phyloP scores from a whole-genome alignment of 2,888 invertebrate genomes.

The Lapara coniferarum region DNA sequence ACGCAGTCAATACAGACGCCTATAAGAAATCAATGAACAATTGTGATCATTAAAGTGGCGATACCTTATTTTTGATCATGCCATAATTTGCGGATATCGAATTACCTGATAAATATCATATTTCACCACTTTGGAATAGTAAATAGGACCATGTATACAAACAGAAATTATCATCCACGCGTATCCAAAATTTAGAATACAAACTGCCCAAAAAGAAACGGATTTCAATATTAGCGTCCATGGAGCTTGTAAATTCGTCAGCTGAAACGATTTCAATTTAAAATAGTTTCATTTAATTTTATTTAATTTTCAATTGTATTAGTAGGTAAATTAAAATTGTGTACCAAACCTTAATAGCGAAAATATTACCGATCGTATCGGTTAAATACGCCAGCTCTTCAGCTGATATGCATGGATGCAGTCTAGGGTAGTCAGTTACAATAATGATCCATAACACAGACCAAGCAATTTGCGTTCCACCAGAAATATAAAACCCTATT shows the following conservation, averaged over 20 bases:
- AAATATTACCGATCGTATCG: constrained; percentile 79
- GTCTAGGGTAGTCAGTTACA: constrained; percentile 85
- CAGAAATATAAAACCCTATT: constrained; percentile 86
- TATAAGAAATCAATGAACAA: constrained; percentile 36
- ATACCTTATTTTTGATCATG: background rate
- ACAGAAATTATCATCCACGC: constrained; percentile 76
- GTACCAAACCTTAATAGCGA: constrained; percentile 67
- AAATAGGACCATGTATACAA: constrained; percentile 71
- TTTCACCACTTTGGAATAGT: constrained; percentile 59
- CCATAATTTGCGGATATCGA: constrained; percentile 25
- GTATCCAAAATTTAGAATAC: constrained; percentile 73
- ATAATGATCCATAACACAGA: constrained; percentile 81
- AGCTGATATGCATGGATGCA: constrained; percentile 83
- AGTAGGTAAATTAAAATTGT: background rate
- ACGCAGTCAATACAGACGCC: constrained; percentile 71
- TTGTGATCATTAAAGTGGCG: background rate
- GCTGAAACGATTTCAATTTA: constrained; percentile 47
- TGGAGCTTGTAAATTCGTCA: constrained; percentile 68
- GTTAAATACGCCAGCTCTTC: constrained; percentile 85
- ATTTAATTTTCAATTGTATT: background rate
- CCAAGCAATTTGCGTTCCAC: constrained; percentile 80
- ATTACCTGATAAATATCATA: constrained; percentile 69
- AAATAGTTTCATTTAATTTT: background rate
- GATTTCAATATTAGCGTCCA: constrained; percentile 70
- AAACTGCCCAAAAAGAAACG: constrained; percentile 70